Conservation (phyloP, 2,113 vertebrate species). For the Grammatotria lemairii region DNA sequence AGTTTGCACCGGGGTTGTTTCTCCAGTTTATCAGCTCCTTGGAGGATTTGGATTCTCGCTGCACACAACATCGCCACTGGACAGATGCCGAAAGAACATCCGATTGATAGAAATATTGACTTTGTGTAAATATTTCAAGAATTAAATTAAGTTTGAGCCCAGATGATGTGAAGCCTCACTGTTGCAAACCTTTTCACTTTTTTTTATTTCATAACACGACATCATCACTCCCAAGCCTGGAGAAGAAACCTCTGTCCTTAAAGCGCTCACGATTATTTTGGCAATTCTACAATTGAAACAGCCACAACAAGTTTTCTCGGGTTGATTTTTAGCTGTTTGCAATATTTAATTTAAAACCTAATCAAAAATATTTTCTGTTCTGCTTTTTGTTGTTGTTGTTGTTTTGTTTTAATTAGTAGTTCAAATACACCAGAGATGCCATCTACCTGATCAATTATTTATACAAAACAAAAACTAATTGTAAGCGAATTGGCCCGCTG, state of each 20-base stretch:
- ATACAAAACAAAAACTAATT: not conserved
- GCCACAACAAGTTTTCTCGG: not conserved
- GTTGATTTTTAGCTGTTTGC: not conserved
- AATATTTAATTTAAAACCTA: not conserved
- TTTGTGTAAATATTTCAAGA: not conserved
- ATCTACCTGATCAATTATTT: not conserved
- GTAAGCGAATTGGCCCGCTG: rapidly evolving
- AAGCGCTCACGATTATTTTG: rapidly evolving
- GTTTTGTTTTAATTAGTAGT: not conserved
- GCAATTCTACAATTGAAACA: not conserved
- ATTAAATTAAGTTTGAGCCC: not conserved
- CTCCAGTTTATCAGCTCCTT: not conserved
- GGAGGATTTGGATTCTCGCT: not conserved
- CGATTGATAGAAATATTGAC: not conserved
- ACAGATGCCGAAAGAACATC: not conserved
- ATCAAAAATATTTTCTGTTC: not conserved
- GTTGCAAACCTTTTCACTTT: not conserved
- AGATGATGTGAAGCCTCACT: not conserved
- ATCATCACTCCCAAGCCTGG: not conserved
- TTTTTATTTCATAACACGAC: not conserved
- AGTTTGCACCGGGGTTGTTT: not conserved
- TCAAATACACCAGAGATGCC: not conserved
- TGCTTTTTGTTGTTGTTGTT: not conserved
- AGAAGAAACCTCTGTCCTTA: not conserved
- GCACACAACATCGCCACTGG: not conserved